These are phyloP conservation scores for Pantelozetes paolii DNA, from an alignment of 2,888 invertebrate species.

Conservation along the genomic window DNA sequence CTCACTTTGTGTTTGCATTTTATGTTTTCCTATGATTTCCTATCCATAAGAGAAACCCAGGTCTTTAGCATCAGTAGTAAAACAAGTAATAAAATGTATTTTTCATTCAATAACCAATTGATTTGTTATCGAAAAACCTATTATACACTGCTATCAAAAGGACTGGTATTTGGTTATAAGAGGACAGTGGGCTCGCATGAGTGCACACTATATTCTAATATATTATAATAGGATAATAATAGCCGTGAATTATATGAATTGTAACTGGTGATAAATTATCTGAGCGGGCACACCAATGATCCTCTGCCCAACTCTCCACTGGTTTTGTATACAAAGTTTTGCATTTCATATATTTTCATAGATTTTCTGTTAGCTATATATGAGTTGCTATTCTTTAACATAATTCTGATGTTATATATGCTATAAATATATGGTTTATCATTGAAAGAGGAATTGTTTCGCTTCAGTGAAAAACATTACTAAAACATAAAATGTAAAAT, in stretches of 20 bases:
- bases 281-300: conserved; percentile 1
- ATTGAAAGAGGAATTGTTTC: not conserved
- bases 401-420: too few species aligned
- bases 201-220: not conserved
- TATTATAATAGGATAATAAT: conserved; percentile 5
- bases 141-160: not conserved
- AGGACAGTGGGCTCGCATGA: not conserved
- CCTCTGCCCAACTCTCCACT: conserved; percentile 4
- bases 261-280: conserved; percentile 4
- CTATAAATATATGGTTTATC: not conserved
- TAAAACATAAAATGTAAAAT: conserved; percentile 21
- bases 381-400: not conserved
- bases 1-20: not conserved
- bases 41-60: too few species aligned
- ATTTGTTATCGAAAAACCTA: not conserved
- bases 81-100: not conserved
- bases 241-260: conserved; percentile 19
- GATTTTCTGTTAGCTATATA: not conserved
- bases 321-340: not conserved
- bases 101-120: conserved; percentile 2
- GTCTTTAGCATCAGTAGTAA: not conserved
- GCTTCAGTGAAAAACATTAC: conserved; percentile 7
- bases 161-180: not conserved
- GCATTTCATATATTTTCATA: conserved; percentile 27
- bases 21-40: not conserved